Evolutionary conservation across 2,797 vertebrate genomes (phyloP), one percentile per base, ranked within the genome.

Genomic region (Phalanger gymnotis): DNA sequence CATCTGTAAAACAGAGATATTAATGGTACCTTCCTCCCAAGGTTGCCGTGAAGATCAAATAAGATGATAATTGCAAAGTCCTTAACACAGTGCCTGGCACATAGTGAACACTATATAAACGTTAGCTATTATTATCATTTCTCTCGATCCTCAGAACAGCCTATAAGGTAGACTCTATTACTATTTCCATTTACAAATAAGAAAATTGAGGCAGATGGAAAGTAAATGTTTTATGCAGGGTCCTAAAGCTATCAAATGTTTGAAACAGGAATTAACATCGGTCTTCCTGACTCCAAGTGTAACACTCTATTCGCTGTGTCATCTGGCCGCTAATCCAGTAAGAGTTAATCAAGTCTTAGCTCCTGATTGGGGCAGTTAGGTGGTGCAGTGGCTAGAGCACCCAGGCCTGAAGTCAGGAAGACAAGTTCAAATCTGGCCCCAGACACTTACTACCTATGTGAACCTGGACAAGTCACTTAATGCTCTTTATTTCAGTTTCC

Each of bases 401-500:
- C 16, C 5, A 96, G 14, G 10, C 4, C 95, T 92, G 91, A 40
- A 94, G 92, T 52, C 34, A 92, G 47, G n/a, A 31, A 93, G 27
- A 66, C 58, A 14, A 19, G 66, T 89, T 94, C 95, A 93, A 81
- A 94, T 93, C 11, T 92, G 93, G 11, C 3, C 16, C 57, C 34
- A 91, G 30, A 4, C 53, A 58, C 89, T 90, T 93, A 95, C 91
- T 54, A 92, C 34, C 9, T n/a, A 1, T 61, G 47, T 16, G 54
- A 25, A 3, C 31, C 54, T 73, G 57, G 53, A 2, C 25, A 89
- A 90, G 0, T 94, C 90, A 73, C 57, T 92, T 94, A 94, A 61
- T 95, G 19, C 27, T 51, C 14, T 92, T 92, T 90, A 25, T 90
- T 25, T 90, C 58, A 53, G 28, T 91, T 90, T 95, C 94, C 47